phyloP scores from a whole-genome alignment of 2,797 vertebrate genomes.

The Mus spretus region DNA sequence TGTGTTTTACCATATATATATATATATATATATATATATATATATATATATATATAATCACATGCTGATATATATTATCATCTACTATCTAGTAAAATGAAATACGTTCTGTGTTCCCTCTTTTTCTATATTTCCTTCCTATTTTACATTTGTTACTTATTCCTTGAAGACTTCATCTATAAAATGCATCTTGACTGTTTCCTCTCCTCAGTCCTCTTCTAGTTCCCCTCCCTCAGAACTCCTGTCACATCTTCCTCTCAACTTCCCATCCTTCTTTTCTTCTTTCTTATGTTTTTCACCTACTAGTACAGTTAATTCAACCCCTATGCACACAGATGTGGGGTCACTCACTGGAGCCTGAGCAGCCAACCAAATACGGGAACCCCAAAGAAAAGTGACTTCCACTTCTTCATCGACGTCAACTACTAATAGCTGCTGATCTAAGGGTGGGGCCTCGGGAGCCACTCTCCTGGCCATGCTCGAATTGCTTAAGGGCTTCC shows the following conservation, averaged over 20 bases:
- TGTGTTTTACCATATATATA: too few relatives aligned
- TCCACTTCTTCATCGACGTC: too few relatives aligned
- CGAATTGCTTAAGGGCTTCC: not conserved
- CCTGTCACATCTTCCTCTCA: not conserved
- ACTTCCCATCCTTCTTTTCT: not conserved
- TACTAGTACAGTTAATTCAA: not conserved
- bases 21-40: not conserved
- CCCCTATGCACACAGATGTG: not conserved
- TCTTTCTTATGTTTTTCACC: too few relatives aligned
- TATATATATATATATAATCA: too few relatives aligned
- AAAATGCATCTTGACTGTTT: not conserved
- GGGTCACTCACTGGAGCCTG: not conserved
- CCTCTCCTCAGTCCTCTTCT: not conserved
- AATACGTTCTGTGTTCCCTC: not conserved
- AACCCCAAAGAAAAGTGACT: not conserved
- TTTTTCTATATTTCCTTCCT: not conserved
- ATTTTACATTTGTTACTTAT: not conserved
- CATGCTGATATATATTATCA: too few relatives aligned
- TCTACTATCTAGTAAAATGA: not conserved
- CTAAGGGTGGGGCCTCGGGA: not conserved
- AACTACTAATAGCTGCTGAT: not conserved
- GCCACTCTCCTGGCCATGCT: not conserved
- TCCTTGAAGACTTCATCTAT: not conserved
- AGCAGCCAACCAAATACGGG: not conserved
- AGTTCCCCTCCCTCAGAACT: not conserved